phyloP scores from a whole-genome alignment of 2,113 vertebrate genomes.

The Ceyx margarethae region DNA sequence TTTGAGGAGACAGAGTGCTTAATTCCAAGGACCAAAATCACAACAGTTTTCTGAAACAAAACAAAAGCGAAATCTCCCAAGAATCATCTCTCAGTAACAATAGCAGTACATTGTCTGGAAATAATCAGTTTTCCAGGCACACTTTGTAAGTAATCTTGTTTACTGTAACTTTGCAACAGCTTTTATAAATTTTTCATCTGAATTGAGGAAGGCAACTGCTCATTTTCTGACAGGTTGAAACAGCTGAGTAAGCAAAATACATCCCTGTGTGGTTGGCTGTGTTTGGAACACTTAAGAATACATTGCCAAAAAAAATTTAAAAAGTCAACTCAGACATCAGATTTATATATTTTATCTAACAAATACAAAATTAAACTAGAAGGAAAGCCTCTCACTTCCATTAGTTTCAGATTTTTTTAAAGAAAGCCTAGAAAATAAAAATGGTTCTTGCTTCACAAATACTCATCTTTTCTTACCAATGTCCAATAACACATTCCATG shows the following conservation, averaged over 20 bases:
- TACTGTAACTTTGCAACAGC: constrained; percentile 43
- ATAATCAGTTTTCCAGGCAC: constrained; percentile 33
- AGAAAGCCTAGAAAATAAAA: constrained; percentile 2
- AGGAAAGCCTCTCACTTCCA: neutral
- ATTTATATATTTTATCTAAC: neutral
- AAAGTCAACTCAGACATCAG: neutral
- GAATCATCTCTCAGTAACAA: neutral
- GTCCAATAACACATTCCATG: fast-evolving
- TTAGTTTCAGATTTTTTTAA: neutral
- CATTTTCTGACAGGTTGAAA: constrained; percentile 31
- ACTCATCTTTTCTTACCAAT: neutral
- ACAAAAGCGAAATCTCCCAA: neutral
- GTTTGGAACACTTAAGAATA: neutral
- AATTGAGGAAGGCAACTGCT: constrained; percentile 39
- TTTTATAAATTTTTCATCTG: constrained; percentile 58
- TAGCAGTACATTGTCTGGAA: neutral
- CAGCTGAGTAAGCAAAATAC: constrained; percentile 23
- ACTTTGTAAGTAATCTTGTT: constrained; percentile 38
- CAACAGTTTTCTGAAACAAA: constrained; percentile 7
- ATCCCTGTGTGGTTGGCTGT: neutral
- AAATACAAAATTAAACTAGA: neutral
- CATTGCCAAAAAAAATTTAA: neutral
- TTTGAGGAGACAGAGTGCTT: neutral
- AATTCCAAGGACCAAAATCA: constrained; percentile 24
- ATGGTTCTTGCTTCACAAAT: neutral